A percentile compares a stretch with the other conserved stretches of the same genome.
Conservation (phyloP, 30 jellyfish, hydroid and myxozoan genomes). For the Calvadosia cruxmelitensis region DNA sequence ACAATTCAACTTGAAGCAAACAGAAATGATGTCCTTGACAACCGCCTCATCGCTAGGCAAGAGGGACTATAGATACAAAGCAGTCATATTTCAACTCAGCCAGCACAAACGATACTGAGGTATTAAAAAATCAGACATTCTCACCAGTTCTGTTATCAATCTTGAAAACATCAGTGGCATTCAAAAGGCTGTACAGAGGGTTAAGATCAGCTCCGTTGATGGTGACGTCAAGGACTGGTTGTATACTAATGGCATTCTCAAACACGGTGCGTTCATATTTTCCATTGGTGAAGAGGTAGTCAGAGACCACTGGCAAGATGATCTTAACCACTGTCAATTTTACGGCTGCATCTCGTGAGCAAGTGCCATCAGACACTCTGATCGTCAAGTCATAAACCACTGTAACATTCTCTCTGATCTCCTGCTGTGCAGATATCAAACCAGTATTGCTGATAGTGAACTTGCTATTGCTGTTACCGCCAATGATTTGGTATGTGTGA, state of each 20-base stretch:
- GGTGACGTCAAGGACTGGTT: conserved; percentile 13
- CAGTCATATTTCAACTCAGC: too few species aligned
- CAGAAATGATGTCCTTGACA: too few species aligned
- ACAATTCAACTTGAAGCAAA: too few species aligned
- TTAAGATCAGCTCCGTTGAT: neutral
- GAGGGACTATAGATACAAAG: too few species aligned
- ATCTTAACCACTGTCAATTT: conserved; percentile 23
- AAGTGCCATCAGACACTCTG: conserved; percentile 42
- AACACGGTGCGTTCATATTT: neutral
- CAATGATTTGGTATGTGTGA: conserved; percentile 37
- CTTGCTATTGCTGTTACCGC: conserved; percentile 46
- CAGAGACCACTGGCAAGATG: conserved; percentile 21
- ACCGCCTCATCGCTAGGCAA: too few species aligned
- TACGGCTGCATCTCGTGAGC: conserved; percentile 16
- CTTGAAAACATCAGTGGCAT: neutral
- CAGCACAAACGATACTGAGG: too few species aligned
- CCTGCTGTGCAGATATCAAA: conserved; percentile 37
- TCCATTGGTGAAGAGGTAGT: neutral
- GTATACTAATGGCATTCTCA: conserved; percentile 31
- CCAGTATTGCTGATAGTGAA: conserved; percentile 55
- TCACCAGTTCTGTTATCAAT: neutral
- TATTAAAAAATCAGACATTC: too few species aligned
- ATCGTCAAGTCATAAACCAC: conserved; percentile 20
- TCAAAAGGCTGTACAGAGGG: neutral
- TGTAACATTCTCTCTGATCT: conserved; percentile 8